phyloP scores from a whole-genome alignment of 2,888 invertebrate species.

The Sinhomidia bicolor region DNA sequence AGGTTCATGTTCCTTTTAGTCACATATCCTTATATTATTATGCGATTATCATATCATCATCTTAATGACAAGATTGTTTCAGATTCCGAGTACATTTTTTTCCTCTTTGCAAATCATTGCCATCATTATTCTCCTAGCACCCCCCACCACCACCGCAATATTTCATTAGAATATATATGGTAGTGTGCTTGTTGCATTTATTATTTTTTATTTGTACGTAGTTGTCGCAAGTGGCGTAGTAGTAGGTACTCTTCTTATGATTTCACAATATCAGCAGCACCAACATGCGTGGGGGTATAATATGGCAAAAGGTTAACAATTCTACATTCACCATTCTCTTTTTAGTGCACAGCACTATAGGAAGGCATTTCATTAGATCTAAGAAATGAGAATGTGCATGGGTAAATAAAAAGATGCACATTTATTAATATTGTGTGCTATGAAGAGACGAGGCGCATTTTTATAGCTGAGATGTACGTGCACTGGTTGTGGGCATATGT shows the following conservation, averaged over 20 bases:
- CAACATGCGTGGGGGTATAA: slow-evolving; percentile 48
- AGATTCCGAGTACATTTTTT: background rate
- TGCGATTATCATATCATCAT: slow-evolving; percentile 4
- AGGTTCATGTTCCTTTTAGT: background rate
- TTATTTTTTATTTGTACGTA: too few relatives aligned
- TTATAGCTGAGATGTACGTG: background rate
- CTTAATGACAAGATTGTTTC: background rate
- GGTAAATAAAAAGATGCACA: background rate
- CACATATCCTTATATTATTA: background rate
- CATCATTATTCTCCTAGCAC: background rate
- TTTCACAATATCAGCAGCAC: background rate
- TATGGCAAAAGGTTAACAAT: slow-evolving; percentile 37
- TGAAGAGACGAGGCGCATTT: background rate
- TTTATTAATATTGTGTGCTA: background rate
- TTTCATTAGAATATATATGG: slow-evolving; percentile 18
- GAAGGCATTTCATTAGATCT: background rate
- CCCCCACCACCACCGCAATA: slow-evolving; percentile 4
- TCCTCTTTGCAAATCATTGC: background rate
- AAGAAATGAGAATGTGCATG: background rate
- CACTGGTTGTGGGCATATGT: background rate
- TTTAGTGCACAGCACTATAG: too few relatives aligned
- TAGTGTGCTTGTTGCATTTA: too few relatives aligned
- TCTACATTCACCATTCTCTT: slow-evolving; percentile 48
- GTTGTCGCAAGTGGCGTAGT: too few relatives aligned
- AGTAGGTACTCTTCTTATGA: background rate